Evolutionary conservation across 2,113 vertebrate species (phyloP).

Genomic region (Ursus arctos): DNA sequence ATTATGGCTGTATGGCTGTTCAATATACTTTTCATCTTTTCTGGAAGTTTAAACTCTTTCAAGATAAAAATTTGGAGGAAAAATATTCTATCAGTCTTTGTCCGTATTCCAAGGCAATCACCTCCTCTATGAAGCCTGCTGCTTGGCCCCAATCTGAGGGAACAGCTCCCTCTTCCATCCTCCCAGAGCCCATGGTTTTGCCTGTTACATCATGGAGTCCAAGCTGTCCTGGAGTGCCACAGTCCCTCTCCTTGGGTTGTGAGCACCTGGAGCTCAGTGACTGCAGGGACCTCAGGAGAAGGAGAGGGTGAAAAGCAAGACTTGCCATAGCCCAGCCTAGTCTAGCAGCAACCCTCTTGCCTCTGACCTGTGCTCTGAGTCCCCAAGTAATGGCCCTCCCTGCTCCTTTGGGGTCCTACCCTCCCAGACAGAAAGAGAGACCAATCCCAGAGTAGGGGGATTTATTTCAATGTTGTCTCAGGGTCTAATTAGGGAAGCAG

Average conservation of each 20-base stretch:
- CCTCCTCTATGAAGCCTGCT: background rate
- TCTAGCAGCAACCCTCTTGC: background rate
- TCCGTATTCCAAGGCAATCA: background rate
- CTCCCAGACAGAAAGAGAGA: background rate
- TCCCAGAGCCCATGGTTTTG: background rate
- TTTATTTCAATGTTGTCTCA: background rate
- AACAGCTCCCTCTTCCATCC: background rate
- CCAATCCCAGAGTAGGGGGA: background rate
- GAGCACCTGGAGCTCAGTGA: background rate
- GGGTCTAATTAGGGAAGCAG: background rate
- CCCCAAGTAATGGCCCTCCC: background rate
- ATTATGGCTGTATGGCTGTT: background rate
- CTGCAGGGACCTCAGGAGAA: background rate
- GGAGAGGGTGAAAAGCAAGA: background rate
- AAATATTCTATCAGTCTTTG: background rate
- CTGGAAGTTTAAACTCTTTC: slow-evolving; percentile 6
- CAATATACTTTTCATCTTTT: background rate
- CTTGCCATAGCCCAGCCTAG: background rate
- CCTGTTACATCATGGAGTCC: background rate
- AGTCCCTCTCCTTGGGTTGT: background rate
- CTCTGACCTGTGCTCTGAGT: background rate
- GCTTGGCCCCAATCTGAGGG: background rate
- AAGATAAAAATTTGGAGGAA: background rate
- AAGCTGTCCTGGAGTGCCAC: background rate
- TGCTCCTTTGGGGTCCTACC: background rate